These are phyloP conservation scores for Excalfactoria chinensis DNA, from an alignment of 2,113 vertebrate species.

Conservation along the genomic window DNA sequence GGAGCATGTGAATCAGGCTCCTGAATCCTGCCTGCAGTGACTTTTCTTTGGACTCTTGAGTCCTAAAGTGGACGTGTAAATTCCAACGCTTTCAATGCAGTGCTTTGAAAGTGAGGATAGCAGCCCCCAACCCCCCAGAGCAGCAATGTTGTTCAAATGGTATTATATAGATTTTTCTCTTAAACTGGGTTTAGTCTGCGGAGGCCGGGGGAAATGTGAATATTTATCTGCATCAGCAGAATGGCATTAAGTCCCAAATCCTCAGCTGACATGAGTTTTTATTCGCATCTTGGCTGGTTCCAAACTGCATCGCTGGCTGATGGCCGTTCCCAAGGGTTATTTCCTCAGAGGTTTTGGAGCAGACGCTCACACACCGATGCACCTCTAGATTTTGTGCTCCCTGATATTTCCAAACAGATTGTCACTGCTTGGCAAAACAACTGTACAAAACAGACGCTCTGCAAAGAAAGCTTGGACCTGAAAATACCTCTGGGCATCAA, in stretches of 20 bases:
- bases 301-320: background rate
- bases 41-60: no score
- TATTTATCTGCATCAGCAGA: conserved; percentile 35
- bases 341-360: conserved; percentile 40
- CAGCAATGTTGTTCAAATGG: background rate
- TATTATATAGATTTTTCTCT: conserved; percentile 10
- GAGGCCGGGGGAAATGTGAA: conserved; percentile 17
- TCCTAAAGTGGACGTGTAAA: background rate
- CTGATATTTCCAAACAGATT: conserved; percentile 31
- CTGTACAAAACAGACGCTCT: conserved; percentile 15
- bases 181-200: background rate
- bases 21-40: background rate
- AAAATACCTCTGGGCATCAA: conserved; percentile 46
- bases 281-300: conserved; percentile 18
- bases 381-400: conserved; percentile 17
- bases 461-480: background rate
- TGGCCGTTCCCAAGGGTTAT: conserved; percentile 40
- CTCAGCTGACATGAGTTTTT: conserved; percentile 35
- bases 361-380: background rate
- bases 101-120: background rate
- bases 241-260: conserved; percentile 21
- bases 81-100: background rate
- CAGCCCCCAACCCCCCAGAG: background rate
- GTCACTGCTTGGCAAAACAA: conserved; percentile 38
- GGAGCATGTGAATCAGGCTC: background rate